Percentiles rank a stretch among this genome's conserved stretches.
Conservation (phyloP, 2,113 vertebrate genomes). For the Silurus meridionalis region DNA sequence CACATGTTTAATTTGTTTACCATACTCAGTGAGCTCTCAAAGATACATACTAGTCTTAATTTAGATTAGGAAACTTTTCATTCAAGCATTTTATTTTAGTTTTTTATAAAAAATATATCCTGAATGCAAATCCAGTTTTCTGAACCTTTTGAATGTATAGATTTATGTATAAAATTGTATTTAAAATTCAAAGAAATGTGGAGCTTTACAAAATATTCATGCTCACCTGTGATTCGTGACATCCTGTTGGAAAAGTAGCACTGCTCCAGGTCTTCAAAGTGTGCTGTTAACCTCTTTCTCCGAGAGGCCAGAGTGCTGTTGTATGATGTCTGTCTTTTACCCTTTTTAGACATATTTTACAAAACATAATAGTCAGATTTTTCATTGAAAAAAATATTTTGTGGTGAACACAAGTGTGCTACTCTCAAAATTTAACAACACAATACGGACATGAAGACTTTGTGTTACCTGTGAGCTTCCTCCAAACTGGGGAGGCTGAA, state of each 20-base stretch:
- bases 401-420: not conserved
- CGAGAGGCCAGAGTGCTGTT: conserved; percentile 94
- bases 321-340: conserved; percentile 95
- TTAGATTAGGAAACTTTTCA: too few species aligned
- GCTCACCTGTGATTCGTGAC: conserved; percentile 90
- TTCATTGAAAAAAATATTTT: not conserved
- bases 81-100: too few species aligned
- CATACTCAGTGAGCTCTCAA: not conserved
- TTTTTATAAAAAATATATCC: too few species aligned
- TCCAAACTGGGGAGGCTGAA: conserved; percentile 90
- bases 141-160: too few species aligned
- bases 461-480: conserved; percentile 84
- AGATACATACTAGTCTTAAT: not conserved
- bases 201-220: not conserved
- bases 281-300: conserved; percentile 92
- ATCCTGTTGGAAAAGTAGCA: conserved; percentile 98
- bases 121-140: too few species aligned
- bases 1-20: not conserved
- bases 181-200: too few species aligned
- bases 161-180: too few species aligned
- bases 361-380: not conserved
- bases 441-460: not conserved
- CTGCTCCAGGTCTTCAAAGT: conserved; percentile 97
- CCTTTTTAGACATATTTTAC: conserved; percentile 66
- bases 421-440: not conserved